Evolutionary conservation across 2,888 invertebrate species (phyloP), one percentile per base, ranked within the genome.

Genomic region (Hanleya hanleyi): DNA sequence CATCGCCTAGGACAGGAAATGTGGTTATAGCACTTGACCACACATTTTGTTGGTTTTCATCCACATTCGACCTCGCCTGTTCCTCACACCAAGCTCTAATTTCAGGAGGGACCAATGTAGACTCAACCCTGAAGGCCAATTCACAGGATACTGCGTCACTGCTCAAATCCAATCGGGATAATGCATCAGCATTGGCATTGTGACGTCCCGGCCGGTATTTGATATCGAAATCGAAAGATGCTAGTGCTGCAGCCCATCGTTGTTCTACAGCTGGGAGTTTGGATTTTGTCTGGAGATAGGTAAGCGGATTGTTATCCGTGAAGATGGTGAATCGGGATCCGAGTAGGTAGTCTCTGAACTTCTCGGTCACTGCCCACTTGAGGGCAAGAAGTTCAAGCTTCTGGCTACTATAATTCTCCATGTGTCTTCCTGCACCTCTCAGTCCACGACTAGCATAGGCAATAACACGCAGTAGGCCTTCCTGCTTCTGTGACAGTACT

Each of bases 291-390:
- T 4, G 5, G 15, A 73, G 26, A 32, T 73, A 47, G 15, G 26
- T 57, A 49, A 73, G 61, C 4, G 73, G 73, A 29, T 62, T 73
- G 15, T 69, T 73, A n/a, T 73, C 70, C 29, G 64, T 71, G n/a
- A 57, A 47, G 12, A 74, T 61, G 9, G 26, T 49, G 35, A 66
- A 74, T 29, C 12, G 38, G 7, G 33, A 36, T n/a, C 66, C 65
- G 12, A 74, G 29, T 47, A 71, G 61, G 64, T 67, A 71, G 51
- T 68, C 67, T 1, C 50, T 32, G 64, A 74, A 74, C 67, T 74
- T 74, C 29, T 74, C 71, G 5, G 61, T 66, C 38, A 71, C 65
- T 32, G 77, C 77, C 78, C 78, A 78, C 67, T 77, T 77, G 22
- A 77, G 38, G 1, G 37, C 74, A n/a, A 77, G 64, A 26, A 76